These are phyloP conservation scores for Meles meles DNA, from an alignment of 2,113 vertebrate species.

Conservation along the genomic window DNA sequence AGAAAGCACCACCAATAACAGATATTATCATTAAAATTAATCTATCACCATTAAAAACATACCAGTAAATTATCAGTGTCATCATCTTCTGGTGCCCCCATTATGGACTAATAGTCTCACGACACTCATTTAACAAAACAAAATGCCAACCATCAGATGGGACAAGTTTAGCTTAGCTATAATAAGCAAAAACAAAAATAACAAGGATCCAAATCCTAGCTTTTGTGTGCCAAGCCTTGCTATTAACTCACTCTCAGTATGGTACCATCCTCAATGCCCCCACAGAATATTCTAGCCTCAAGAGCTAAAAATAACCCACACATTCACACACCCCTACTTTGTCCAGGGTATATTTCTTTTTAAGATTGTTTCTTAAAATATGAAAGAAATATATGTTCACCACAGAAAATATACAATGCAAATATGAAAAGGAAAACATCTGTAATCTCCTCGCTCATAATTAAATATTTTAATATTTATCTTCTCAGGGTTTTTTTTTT, in stretches of 20 bases:
- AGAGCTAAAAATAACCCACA: conserved; percentile 37
- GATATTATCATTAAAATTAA: not conserved
- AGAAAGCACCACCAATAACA: not conserved
- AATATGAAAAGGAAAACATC: not conserved
- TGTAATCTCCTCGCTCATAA: not conserved
- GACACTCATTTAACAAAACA: not conserved
- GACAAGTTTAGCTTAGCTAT: not conserved
- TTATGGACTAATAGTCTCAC: not conserved
- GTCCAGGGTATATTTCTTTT: not conserved
- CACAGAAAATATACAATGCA: not conserved
- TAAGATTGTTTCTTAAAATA: not conserved
- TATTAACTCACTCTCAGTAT: not conserved
- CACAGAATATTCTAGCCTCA: conserved; percentile 1
- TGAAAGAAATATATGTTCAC: not conserved
- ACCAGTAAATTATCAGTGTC: not conserved
- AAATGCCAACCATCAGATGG: not conserved
- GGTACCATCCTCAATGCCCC: not conserved
- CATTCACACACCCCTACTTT: not conserved
- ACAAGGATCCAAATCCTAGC: not conserved
- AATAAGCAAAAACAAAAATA: conserved; percentile 54
- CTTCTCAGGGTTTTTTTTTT: not conserved
- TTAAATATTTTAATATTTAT: not conserved
- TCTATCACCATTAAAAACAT: not conserved
- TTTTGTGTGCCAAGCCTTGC: not conserved
- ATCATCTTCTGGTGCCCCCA: not conserved